Evolutionary conservation across 2,113 vertebrate species (phyloP).

Genomic region (Campylomormyrus tamandua): DNA sequence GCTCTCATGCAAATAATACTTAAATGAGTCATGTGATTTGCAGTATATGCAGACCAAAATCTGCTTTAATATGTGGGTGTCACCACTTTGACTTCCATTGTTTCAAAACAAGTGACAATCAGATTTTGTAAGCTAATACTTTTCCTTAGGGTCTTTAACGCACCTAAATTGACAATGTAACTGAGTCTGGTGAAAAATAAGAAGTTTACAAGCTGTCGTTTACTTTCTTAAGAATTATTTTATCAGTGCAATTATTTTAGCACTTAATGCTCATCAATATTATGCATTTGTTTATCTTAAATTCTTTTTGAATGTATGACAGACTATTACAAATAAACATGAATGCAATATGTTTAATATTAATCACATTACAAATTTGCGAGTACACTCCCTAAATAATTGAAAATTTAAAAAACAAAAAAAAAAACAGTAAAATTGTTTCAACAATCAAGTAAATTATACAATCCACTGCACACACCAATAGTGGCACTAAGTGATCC

Average conservation of each 20-base stretch:
- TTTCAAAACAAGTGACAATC: constrained; percentile 21
- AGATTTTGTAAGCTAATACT: constrained; percentile 18
- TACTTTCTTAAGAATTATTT: background rate
- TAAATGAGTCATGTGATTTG: background rate
- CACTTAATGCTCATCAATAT: background rate
- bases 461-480: background rate
- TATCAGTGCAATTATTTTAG: background rate
- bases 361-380: background rate
- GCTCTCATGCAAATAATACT: constrained; percentile 34
- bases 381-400: background rate
- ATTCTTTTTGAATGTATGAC: background rate
- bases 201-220: background rate
- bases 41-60: background rate
- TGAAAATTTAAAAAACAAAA: background rate
- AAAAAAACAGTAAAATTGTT: background rate
- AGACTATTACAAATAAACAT: background rate
- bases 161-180: background rate
- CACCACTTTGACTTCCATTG: background rate
- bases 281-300: background rate
- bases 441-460: background rate
- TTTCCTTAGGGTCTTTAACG: background rate
- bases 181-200: background rate
- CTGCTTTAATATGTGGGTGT: background rate
- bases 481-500: background rate
- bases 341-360: background rate